phyloP scores from a whole-genome alignment of 2,113 vertebrate genomes.

The Drymodes brunneopygia region DNA sequence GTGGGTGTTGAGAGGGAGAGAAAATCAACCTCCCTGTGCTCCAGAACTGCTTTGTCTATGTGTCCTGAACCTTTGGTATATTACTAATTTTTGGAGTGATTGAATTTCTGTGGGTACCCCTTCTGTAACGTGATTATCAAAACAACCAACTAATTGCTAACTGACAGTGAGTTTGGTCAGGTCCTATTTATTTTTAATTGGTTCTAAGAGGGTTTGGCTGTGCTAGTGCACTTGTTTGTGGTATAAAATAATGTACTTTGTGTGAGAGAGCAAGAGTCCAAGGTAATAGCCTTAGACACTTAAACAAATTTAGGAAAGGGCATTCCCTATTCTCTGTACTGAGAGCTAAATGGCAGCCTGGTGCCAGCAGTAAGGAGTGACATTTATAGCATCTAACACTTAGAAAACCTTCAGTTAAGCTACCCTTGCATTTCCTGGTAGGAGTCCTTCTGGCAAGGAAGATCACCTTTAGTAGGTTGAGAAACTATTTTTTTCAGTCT shows the following conservation, averaged over 20 bases:
- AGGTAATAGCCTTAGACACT: background rate
- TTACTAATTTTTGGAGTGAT: constrained; percentile 43
- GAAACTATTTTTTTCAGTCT: background rate
- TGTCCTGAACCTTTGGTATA: background rate
- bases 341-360: background rate
- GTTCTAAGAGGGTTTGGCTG: constrained; percentile 33
- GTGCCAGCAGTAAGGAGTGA: background rate
- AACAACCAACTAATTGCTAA: constrained; percentile 65
- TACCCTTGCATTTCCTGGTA: background rate
- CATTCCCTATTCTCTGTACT: background rate
- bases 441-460: background rate
- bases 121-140: constrained; percentile 64
- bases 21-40: background rate
- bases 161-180: constrained; percentile 58
- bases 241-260: background rate
- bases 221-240: background rate
- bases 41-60: background rate
- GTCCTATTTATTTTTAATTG: constrained; percentile 67
- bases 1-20: background rate
- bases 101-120: constrained; percentile 61
- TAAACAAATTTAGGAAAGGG: constrained; percentile 22
- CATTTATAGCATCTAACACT: constrained; percentile 8
- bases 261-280: background rate
- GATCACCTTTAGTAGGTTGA: background rate
- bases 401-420: background rate